Conservation (phyloP, 2,797 vertebrate species). For the Diglossa cyanea region DNA sequence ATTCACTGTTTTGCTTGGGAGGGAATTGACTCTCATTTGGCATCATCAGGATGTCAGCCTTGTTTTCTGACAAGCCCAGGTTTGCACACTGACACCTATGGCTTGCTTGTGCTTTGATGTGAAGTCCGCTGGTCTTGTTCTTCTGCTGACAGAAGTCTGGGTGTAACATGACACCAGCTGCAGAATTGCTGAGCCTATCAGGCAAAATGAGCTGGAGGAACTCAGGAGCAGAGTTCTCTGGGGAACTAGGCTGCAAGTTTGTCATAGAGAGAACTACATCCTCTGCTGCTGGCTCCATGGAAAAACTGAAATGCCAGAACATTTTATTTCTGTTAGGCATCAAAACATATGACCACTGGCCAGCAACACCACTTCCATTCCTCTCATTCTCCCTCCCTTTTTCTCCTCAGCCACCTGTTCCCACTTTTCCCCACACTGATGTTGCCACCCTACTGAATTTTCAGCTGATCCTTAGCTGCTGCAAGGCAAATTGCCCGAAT, state of each 20-base stretch:
- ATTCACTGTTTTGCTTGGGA: neutral
- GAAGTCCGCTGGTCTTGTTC: neutral
- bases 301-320: neutral
- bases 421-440: neutral
- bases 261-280: neutral
- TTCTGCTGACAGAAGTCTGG: neutral
- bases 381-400: neutral
- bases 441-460: neutral
- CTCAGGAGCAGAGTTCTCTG: neutral
- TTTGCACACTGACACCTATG: neutral
- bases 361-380: neutral
- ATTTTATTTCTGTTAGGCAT: neutral
- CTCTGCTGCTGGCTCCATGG: neutral
- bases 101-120: neutral
- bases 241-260: neutral
- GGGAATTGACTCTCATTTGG: neutral
- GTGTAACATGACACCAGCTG: neutral
- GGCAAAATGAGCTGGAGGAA: neutral
- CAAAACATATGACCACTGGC: neutral
- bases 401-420: neutral
- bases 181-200: neutral
- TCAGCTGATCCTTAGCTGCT: neutral
- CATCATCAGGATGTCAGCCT: neutral
- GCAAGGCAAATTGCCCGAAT: neutral
- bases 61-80: neutral